Evolutionary conservation across 2,888 invertebrate species (phyloP), one percentile per base, ranked within the genome.

Genomic region (Drosophila nr. perissopoda): DNA sequence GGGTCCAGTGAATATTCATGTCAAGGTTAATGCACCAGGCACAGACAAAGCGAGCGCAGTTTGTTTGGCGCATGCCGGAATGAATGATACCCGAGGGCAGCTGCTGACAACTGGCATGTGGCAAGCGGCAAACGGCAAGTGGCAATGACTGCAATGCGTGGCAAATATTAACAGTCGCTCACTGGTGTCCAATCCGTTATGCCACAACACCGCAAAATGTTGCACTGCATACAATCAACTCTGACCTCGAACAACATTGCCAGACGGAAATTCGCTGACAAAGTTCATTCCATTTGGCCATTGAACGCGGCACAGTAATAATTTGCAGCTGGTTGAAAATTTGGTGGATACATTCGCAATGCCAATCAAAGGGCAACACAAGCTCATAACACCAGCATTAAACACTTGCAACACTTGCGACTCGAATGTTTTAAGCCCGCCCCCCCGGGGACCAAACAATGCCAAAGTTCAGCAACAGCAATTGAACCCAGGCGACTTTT

Each of bases 151-250:
- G 82, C 57, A 25, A 54, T 36, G 66, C 62, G 60, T 74, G 69
- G 62, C 68, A 60, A 45, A 49, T 72, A 82, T 87, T 75, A 84
- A 73, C 78, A 78, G 68, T 49, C 16, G 59, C 31, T 34, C 54
- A 57, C 80, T 58, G 61, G 72, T 89, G 84, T 74, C 80, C 89
- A 88, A 82, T 82, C 89, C 71, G 85, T 89, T 88, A 85, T 86
- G 78, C 60, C 75, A 69, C 52, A 62, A 54, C 56, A 40, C 73
- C 76, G 53, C 74, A 53, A 61, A 49, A 70, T 82, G 62, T 73
- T 80, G 80, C 75, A 70, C 67, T 74, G 84, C 84, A 87, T 84
- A 82, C 87, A 85, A 73, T 89, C 80, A 89, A 87, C 89, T 86
- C 87, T 87, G 89, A 89, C 80, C 89, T 70, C 68, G 40, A 33